Base-by-base conservation (phyloP, 2,797 vertebrate genomes). In the Sebastolobus alascanus region DNA sequence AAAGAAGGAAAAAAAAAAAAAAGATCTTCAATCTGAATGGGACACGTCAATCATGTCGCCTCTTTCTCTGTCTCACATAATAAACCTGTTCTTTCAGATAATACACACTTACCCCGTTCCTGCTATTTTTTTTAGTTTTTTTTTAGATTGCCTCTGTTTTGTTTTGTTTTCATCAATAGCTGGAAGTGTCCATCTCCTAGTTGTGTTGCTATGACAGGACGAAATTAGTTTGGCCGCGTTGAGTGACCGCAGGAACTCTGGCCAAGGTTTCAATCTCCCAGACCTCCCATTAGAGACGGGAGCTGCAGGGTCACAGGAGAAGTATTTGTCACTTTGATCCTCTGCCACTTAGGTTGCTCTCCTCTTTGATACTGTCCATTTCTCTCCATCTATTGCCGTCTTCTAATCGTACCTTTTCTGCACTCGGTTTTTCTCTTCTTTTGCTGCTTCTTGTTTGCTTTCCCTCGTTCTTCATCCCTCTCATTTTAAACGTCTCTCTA, bases 271-370 rank as follows among this genome's bases (percentile, higher is more conserved):
- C 87, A 90, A 89, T 90, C 85, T 91, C 80, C 40, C 61, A 85
- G 84, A 86, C 84, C 84, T 89, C 88, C 87, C 83, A 87, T 90
- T 87, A 84, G 77, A 87, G 84, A 74, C 68, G 25, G 85, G 69
- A 85, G 89, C 88, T 77, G 81, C 84, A 75, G 89, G 91, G 91
- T 87, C 87, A 75, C 74, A 73, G 77, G 77, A 79, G 86, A 83
- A 89, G 83, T 56, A 86, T 95, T 91, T 93, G 86, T 94, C 92
- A 84, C 90, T 92, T 89, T 92, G 90, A 93, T 91, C 88, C 84
- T 81, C 79, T 86, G 80, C 92, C 87, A 83, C 84, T 85, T 82
- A 91, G 85, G 85, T 80, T 70, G 50, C 84, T 88, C 80, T 70
- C 69, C 73, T 72, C 60, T 72, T 76, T 60, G 56, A 84, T 81